Conservation (phyloP, 2,888 invertebrate genomes). For the Sipha maydis region DNA sequence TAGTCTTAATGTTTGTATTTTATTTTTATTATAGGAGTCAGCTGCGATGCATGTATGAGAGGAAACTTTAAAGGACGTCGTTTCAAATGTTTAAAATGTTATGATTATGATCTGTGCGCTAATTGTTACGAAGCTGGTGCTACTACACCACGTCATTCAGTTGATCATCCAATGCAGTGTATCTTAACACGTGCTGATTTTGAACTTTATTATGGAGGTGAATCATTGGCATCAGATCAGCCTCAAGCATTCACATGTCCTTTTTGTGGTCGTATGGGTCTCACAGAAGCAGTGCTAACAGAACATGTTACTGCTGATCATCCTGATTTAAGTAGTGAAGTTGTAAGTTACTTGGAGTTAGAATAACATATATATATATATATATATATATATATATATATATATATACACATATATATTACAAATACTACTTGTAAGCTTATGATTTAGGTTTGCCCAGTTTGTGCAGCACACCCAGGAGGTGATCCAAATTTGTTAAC, state of each 20-base stretch:
- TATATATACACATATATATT: no score
- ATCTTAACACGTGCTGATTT: slow-evolving; percentile 96
- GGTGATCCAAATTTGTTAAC: slow-evolving; percentile 98
- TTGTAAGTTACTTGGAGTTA: slow-evolving; percentile 69
- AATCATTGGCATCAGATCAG: slow-evolving; percentile 89
- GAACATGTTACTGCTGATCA: slow-evolving; percentile 93
- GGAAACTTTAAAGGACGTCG: slow-evolving; percentile 96
- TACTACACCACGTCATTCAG: slow-evolving; percentile 90
- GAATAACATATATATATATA: no score
- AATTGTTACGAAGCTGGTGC: slow-evolving; percentile 94
- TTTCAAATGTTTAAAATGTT: slow-evolving; percentile 98
- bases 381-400: no score
- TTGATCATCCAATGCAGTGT: slow-evolving; percentile 99
- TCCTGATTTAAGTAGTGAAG: slow-evolving; percentile 90
- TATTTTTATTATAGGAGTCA: slow-evolving; percentile 82
- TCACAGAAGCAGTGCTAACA: slow-evolving; percentile 89
- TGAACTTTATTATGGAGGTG: slow-evolving; percentile 96
- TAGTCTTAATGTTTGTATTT: slow-evolving; percentile 58
- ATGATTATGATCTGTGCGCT: slow-evolving; percentile 98
- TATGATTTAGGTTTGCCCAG: slow-evolving; percentile 87
- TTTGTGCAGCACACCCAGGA: slow-evolving; percentile 95
- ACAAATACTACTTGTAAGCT: background rate
- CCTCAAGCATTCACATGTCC: slow-evolving; percentile 98
- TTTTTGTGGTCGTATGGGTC: slow-evolving; percentile 96
- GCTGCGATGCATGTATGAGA: slow-evolving; percentile 99